A percentile compares a stretch with the other conserved stretches of the same genome.
These are phyloP conservation scores for Charina bottae DNA, from an alignment of 2,113 vertebrate species.

Conservation along the genomic window DNA sequence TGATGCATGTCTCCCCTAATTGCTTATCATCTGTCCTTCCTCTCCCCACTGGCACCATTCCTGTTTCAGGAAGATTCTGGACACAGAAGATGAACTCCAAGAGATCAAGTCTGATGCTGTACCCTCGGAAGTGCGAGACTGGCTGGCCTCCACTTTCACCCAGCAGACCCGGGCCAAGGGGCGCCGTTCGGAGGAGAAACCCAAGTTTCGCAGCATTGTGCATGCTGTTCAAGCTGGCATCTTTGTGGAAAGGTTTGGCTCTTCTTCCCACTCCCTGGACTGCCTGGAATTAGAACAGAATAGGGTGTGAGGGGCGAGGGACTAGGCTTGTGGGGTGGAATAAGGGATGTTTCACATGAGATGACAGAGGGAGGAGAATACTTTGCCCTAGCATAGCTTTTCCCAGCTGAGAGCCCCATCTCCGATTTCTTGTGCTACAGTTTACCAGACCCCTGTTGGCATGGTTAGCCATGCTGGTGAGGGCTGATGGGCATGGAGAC, in stretches of 20 bases:
- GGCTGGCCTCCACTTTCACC: slow-evolving; percentile 92
- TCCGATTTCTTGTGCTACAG: background rate
- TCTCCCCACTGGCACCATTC: background rate
- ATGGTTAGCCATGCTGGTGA: background rate
- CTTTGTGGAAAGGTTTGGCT: slow-evolving; percentile 87
- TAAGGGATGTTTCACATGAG: background rate
- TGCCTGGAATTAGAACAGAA: background rate
- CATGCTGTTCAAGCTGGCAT: slow-evolving; percentile 93
- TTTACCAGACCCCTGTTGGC: background rate
- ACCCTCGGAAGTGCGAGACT: slow-evolving; percentile 90
- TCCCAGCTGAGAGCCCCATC: background rate
- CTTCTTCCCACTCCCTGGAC: background rate
- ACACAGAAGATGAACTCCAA: slow-evolving; percentile 89
- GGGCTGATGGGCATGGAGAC: background rate
- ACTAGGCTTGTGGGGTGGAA: background rate
- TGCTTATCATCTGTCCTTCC: background rate
- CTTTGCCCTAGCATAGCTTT: background rate
- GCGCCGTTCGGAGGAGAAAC: slow-evolving; percentile 86
- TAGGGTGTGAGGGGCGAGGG: background rate
- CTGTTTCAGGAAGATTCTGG: slow-evolving; percentile 81
- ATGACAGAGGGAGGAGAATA: background rate
- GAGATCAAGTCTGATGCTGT: slow-evolving; percentile 88
- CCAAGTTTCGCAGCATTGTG: slow-evolving; percentile 93
- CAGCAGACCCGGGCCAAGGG: slow-evolving; percentile 80
- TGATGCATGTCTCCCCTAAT: background rate